These are phyloP conservation scores for Scomberomorus guttatus DNA, from an alignment of 2,797 vertebrate species.

Conservation along the genomic window DNA sequence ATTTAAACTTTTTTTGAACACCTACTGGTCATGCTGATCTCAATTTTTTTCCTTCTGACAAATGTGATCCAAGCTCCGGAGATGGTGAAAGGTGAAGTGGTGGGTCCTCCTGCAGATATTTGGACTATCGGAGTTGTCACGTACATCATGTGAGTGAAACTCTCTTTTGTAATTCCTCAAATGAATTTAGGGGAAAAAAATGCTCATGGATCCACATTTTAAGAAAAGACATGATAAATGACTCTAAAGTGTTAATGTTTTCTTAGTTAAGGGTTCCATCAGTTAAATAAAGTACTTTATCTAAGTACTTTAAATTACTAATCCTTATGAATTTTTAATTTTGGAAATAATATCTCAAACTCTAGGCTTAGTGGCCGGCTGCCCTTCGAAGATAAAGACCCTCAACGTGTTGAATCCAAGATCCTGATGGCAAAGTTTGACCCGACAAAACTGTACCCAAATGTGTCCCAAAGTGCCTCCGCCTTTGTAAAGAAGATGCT, in stretches of 20 bases:
- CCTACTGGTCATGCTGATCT: neutral
- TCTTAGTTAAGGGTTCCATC: no score
- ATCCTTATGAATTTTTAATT: neutral
- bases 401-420: conserved; percentile 88
- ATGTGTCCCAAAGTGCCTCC: conserved; percentile 95
- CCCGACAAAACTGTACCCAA: conserved; percentile 92
- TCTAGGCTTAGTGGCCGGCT: conserved; percentile 94
- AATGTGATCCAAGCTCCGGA: conserved; percentile 89
- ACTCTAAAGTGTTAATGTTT: no score
- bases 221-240: neutral
- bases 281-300: no score
- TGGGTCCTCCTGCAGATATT: conserved; percentile 94
- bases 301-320: no score
- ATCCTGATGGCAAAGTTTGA: conserved; percentile 94
- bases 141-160: conserved; percentile 92
- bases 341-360: neutral
- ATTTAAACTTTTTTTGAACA: no score
- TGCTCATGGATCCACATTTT: neutral
- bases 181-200: no score
- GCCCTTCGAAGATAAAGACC: conserved; percentile 92
- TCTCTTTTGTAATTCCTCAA: neutral
- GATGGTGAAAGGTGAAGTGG: conserved; percentile 93
- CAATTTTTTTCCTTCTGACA: neutral
- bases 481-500: conserved; percentile 95
- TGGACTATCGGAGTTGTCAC: conserved; percentile 92